Evolutionary conservation across 2,888 invertebrate genomes (phyloP), one percentile per base, ranked within the genome.

Genomic region (Lasioglossum leucozonium): DNA sequence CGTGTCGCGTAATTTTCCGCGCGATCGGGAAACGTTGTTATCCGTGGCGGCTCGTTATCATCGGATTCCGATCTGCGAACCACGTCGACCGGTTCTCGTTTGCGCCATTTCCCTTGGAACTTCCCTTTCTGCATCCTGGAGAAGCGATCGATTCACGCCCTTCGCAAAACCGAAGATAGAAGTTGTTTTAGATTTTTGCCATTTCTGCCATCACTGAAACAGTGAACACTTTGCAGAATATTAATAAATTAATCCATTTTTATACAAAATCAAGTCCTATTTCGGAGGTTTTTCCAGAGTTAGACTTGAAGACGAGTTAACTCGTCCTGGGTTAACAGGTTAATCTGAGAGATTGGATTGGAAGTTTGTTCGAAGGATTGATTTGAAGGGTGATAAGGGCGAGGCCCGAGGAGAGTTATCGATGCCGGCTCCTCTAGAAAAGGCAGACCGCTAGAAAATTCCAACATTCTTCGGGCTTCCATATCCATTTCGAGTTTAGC

Each of bases 401-500:
- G 40, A 71, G 77, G 51, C 42, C 72, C 51, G 65, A 16, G 11
- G 55, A 73, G n/a, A 44, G 69, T 65, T 85, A 83, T 87, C 82
- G 89, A 81, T 73, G 73, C 58, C 67, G 81, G 73, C 72, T 79
- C 69, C 79, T 77, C 71, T 51, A 22, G 47, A 51, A 51, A 22
- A 22, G 47, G 71, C 72, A 82, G 75, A 71, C 88, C 83, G 88
- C 91, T 91, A 91, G 92, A 93, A 94, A 94, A 94, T 94, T 94
- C 94, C 94, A 91, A 94, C 94, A 91, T 93, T 94, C 92, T 90
- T 93, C 90, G 80, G 94, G 94, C 94, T 94, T 94, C 94, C 94
- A 90, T 94, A 94, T 94, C 94, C 92, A 93, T 94, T 94, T 94
- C 94, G 94, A 93, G 93, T 93, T 93, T 90, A 91, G 91, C 89